Percentiles rank a stretch among this genome's conserved stretches.
Evolutionary conservation across 92 coral and sea anemone species (phyloP).

Genomic region (Siderastrea radians): DNA sequence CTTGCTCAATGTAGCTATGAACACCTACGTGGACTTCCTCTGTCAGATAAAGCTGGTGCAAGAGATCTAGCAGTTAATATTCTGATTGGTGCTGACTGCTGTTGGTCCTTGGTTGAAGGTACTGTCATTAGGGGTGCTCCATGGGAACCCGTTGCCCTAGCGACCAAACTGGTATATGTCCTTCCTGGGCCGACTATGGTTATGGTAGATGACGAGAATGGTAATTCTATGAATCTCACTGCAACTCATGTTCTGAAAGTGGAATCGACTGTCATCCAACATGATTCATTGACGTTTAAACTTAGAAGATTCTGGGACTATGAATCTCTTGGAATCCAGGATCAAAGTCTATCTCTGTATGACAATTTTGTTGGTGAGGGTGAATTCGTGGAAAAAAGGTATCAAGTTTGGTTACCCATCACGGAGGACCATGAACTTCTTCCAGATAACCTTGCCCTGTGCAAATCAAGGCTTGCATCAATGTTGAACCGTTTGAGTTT

Average conservation of each 20-base stretch:
- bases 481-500: too few species aligned
- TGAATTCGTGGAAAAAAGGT: slow-evolving; percentile 46
- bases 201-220: neutral
- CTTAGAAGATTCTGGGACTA: slow-evolving; percentile 56
- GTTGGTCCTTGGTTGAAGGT: slow-evolving; percentile 22
- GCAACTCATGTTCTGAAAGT: too few species aligned
- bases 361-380: slow-evolving; percentile 51
- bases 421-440: neutral
- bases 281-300: neutral
- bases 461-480: slow-evolving; percentile 9
- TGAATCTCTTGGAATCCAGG: slow-evolving; percentile 49
- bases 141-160: too few species aligned
- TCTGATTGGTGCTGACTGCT: slow-evolving; percentile 14
- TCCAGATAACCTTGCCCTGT: slow-evolving; percentile 56
- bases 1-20: neutral
- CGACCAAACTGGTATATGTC: too few species aligned
- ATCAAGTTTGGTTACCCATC: slow-evolving; percentile 68
- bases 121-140: too few species aligned
- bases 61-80: slow-evolving; percentile 28
- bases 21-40: slow-evolving; percentile 41
- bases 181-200: slow-evolving; percentile 40
- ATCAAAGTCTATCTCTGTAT: slow-evolving; percentile 27
- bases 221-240: slow-evolving; percentile 11
- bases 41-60: slow-evolving; percentile 35
- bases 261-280: too few species aligned